Conservation (phyloP, 2,888 invertebrate species). For the Brachypterus glaber region DNA sequence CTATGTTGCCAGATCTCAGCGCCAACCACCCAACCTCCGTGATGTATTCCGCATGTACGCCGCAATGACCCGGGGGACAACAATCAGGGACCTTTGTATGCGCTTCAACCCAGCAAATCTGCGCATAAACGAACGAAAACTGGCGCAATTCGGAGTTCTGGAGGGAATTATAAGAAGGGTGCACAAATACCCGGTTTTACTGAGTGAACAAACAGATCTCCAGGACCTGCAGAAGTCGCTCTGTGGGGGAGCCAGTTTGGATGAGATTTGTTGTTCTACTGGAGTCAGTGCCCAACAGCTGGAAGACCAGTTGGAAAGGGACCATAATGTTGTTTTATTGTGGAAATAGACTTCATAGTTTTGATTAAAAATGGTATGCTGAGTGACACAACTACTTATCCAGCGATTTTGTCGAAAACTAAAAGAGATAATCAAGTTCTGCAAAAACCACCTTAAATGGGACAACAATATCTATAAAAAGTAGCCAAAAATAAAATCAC, state of each 20-base stretch:
- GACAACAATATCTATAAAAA: too few species aligned
- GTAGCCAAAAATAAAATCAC: too few species aligned
- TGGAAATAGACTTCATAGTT: constrained; percentile 58
- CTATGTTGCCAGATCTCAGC: constrained; percentile 34
- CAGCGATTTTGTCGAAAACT: too few species aligned
- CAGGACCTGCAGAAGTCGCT: constrained; percentile 53
- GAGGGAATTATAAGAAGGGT: constrained; percentile 74
- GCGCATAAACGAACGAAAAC: constrained; percentile 68
- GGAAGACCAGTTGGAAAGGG: constrained; percentile 74
- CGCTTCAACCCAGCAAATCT: constrained; percentile 62
- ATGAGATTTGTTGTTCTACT: constrained; percentile 85
- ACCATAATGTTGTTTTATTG: constrained; percentile 70
- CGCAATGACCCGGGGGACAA: constrained; percentile 60
- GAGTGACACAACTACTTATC: too few species aligned
- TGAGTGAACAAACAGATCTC: constrained; percentile 26
- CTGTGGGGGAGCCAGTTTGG: constrained; percentile 71
- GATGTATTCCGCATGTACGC: constrained; percentile 56
- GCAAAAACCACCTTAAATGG: too few species aligned
- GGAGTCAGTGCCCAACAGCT: constrained; percentile 64
- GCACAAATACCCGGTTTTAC: constrained; percentile 50
- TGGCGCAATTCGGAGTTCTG: constrained; percentile 81
- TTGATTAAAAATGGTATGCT: too few species aligned
- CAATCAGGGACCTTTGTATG: constrained; percentile 58
- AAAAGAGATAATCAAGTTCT: too few species aligned
- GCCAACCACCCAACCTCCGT: constrained; percentile 44